Evolutionary conservation across 2,797 vertebrate species (phyloP), one percentile per base, ranked within the genome.

Genomic region (Dermochelys coriacea): DNA sequence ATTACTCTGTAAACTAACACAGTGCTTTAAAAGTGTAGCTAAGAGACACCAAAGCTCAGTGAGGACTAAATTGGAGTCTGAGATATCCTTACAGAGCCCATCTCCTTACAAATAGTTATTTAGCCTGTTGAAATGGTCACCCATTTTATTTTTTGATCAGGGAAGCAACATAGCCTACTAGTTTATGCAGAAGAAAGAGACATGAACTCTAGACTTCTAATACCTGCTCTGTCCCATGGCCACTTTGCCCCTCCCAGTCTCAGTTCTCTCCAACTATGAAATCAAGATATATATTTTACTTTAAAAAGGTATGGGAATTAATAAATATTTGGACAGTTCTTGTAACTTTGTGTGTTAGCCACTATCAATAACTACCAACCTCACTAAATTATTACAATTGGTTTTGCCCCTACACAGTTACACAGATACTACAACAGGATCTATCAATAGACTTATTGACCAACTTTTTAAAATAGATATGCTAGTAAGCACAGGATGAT

Each of bases 201-300:
- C 5, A 37, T 68, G n/a, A 71, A 4, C 47, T 41, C 14, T 52
- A 16, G 34, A 9, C 37, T 52, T 80, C 52, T 49, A 52, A 54
- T 16, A 12, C 71, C 45, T 49, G 71, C 61, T 50, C 54, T 64
- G n/a, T 41, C 37, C 37, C 61, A 2, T 10, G 50, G 61, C 8
- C 75, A 19, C 6, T 3, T 50, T 49, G 2, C 5, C 52, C 31
- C 0, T 0, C 41, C 37, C 59, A 1, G 0, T 37, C n/a, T 64
- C 34, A 18, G 16, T 34, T n/a, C 61, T 64, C 16, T 7, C 18
- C 34, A 64, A 18, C 61, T 64, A 34, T n/a, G 61, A 64, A n/a
- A 64, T 64, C 34, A 64, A 64, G 34, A 34, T 18, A 64, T 64
- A 18, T n/a, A 64, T 64, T 19, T 64, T n/a, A 64, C 34, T 15